phyloP scores from a whole-genome alignment of 2,888 invertebrate species.

The Andrena dorsata region DNA sequence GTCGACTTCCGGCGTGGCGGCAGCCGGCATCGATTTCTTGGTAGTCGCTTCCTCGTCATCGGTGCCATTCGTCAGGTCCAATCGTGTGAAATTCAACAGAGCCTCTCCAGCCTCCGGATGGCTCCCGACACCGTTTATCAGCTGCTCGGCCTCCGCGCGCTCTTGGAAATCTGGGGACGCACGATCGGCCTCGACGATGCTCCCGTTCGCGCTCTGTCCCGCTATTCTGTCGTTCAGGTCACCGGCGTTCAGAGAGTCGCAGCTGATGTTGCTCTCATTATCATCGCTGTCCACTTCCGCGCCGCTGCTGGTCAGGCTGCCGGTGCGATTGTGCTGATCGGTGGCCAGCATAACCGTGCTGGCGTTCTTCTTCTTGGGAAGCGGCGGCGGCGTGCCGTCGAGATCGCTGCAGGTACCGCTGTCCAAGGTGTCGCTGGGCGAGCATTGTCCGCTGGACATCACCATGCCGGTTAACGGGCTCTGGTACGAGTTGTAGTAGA shows the following conservation, averaged over 20 bases:
- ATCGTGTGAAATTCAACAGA: constrained; percentile 26
- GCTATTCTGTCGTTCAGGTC: constrained; percentile 60
- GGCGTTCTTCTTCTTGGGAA: constrained; percentile 88
- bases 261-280: constrained; percentile 91
- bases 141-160: constrained; percentile 5
- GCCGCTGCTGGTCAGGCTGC: constrained; percentile 88
- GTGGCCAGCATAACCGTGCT: constrained; percentile 79
- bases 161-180: constrained; percentile 22
- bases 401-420: constrained; percentile 95
- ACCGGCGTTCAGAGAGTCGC: constrained; percentile 92
- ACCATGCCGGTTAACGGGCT: constrained; percentile 87
- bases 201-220: constrained; percentile 38
- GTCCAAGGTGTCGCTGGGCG: constrained; percentile 93
- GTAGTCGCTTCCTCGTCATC: constrained; percentile 35
- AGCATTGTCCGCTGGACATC: constrained; percentile 93
- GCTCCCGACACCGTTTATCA: constrained; percentile 24
- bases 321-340: constrained; percentile 87
- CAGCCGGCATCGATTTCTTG: constrained; percentile 4
- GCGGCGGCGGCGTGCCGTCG: constrained; percentile 90
- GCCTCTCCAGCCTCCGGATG: constrained; percentile 13
- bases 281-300: constrained; percentile 90
- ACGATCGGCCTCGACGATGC: constrained; percentile 16
- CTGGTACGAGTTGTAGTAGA: constrained; percentile 88
- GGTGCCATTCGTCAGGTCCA: constrained; percentile 27
- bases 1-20: constrained; percentile 35